Percentiles rank a stretch among this genome's conserved stretches.
Evolutionary conservation across 2,797 vertebrate species (phyloP).

Genomic region (Botia kubotai): DNA sequence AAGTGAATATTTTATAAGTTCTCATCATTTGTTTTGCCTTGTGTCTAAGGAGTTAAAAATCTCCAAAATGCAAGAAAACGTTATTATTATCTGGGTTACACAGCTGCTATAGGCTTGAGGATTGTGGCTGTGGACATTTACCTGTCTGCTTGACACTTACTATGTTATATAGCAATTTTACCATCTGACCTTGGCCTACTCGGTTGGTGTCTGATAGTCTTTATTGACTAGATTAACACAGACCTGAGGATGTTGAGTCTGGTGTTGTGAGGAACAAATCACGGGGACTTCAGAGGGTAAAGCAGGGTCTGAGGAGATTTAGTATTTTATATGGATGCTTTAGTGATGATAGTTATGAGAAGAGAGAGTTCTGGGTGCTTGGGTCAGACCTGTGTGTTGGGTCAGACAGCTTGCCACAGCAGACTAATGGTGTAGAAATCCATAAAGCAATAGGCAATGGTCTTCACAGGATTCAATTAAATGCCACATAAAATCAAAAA

Average conservation of each 20-base stretch:
- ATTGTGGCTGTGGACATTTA: slow-evolving; percentile 9
- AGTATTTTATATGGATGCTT: no score
- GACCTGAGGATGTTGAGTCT: background rate
- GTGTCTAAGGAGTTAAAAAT: background rate
- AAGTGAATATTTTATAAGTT: background rate
- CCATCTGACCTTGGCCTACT: slow-evolving; percentile 18
- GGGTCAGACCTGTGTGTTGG: no score
- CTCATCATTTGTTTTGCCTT: background rate
- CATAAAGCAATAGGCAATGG: background rate
- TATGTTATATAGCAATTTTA: slow-evolving; percentile 50
- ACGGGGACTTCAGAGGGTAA: background rate
- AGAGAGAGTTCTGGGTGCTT: no score
- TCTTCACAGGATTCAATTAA: background rate
- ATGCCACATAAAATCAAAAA: no score
- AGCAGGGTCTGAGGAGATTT: background rate
- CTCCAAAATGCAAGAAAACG: background rate
- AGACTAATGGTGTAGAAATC: background rate
- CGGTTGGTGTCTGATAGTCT: slow-evolving; percentile 1
- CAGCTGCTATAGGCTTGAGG: background rate
- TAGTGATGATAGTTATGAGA: no score
- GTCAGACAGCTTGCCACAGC: background rate
- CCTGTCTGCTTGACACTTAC: slow-evolving; percentile 32
- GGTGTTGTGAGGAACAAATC: background rate
- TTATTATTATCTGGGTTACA: background rate
- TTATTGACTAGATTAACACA: slow-evolving; percentile 37